These are phyloP conservation scores for Hyperoplus lanceolatus DNA, from an alignment of 2,797 vertebrate genomes.

Conservation along the genomic window DNA sequence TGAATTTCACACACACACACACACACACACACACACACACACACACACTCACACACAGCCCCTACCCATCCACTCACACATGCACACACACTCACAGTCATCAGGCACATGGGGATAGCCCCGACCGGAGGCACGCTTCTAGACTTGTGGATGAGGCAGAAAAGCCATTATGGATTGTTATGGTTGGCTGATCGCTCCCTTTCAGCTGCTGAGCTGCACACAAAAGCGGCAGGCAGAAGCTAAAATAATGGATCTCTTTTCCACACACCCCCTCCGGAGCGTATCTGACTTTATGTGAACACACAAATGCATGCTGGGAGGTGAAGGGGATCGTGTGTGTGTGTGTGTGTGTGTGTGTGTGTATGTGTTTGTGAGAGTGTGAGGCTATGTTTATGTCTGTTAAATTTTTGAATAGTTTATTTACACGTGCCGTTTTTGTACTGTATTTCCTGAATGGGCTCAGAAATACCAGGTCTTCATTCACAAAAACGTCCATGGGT, in stretches of 20 bases:
- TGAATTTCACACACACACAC: slow-evolving; percentile 55
- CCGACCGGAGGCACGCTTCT: slow-evolving; percentile 85
- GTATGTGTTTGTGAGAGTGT: slow-evolving; percentile 7
- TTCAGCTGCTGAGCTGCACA: slow-evolving; percentile 84
- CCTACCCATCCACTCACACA: slow-evolving; percentile 30
- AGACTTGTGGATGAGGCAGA: slow-evolving; percentile 89
- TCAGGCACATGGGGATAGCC: slow-evolving; percentile 63
- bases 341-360: not conserved
- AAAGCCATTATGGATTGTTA: slow-evolving; percentile 87
- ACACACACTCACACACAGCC: slow-evolving; percentile 29
- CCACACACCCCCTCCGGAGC: slow-evolving; percentile 61
- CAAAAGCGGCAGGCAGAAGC: slow-evolving; percentile 84
- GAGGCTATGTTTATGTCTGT: slow-evolving; percentile 1
- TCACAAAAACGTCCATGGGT: slow-evolving; percentile 39
- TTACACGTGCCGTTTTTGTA: not conserved
- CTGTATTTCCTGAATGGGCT: slow-evolving; percentile 41
- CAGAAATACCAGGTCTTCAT: slow-evolving; percentile 37
- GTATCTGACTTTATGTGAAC: slow-evolving; percentile 75
- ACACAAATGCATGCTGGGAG: slow-evolving; percentile 75
- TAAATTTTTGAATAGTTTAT: not conserved
- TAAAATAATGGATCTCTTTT: slow-evolving; percentile 84
- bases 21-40: slow-evolving; percentile 32
- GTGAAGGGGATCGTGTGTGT: slow-evolving; percentile 33
- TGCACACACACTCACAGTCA: slow-evolving; percentile 50
- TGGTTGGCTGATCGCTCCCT: slow-evolving; percentile 85